Base-by-base conservation (phyloP, 2,797 vertebrate genomes). In the Urophycis tenuis region DNA sequence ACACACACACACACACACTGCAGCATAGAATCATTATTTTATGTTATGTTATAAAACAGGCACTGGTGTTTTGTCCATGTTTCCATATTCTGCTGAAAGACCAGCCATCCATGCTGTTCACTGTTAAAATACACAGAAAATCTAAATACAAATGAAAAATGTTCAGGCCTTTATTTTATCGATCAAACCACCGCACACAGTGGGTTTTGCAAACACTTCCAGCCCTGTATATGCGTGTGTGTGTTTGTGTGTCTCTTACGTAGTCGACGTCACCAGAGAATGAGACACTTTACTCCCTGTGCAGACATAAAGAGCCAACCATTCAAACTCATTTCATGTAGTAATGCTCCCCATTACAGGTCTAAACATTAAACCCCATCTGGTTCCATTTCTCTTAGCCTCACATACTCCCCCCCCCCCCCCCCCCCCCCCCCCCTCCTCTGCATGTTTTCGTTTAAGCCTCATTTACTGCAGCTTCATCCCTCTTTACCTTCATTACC, bases 231-330 rank as follows among this genome's bases (percentile, higher is more conserved):
- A 15, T 45, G 12, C 17, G 41, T 45, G 41, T 45, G 41, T 22
- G 25, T 29, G 60, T 67, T 8, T 67, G 3, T 29, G 60, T 67
- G 8, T 14, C 0, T 67, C 9, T 29, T 53, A 78, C 49, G 45
- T 72, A 75, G 53, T 71, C 60, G 74, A 74, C 77, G 77, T 71
- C 82, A 80, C 77, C 32, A 76, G 86, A 86, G 76, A 83, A 83
- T 79, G 75, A 81, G 84, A 75, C 80, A 74, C 82, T 83, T 83
- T 83, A 82, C 81, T 77, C 79, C 80, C 76, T 82, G 81, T 79
- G 83, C 74, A 70, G 69, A 79, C 77, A 82, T 81, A 80, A 85
- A 86, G 83, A 84, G 71, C 81, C 79, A 85, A 79, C 80, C 81
- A 80, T 79, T 81, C 85, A 85, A 75, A 84, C 77, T 81, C 81